phyloP scores from a whole-genome alignment of 2,113 vertebrate species.

The Bolborhynchus lineola region DNA sequence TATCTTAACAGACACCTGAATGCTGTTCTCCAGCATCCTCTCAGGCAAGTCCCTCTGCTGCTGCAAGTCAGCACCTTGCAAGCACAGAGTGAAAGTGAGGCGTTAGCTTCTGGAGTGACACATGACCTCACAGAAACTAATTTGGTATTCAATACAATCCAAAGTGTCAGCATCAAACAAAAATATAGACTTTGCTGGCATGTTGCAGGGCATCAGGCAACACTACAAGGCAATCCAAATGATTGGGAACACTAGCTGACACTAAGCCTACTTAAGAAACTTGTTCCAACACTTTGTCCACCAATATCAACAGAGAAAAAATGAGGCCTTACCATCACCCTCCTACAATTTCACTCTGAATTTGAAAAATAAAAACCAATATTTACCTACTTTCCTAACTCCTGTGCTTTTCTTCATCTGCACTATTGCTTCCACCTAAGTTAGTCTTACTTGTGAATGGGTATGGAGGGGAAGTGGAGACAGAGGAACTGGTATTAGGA shows the following conservation, averaged over 20 bases:
- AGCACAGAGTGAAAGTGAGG: rapidly evolving
- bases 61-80: not conserved
- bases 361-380: not conserved
- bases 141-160: not conserved
- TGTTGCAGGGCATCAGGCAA: not conserved
- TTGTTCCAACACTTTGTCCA: not conserved
- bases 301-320: not conserved
- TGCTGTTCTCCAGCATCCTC: not conserved
- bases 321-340: not conserved
- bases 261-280: not conserved
- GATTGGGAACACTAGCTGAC: not conserved
- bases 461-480: not conserved
- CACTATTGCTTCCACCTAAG: not conserved
- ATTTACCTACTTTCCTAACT: not conserved
- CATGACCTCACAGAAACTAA: not conserved
- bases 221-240: not conserved
- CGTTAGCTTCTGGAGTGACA: not conserved
- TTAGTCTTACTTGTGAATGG: not conserved
- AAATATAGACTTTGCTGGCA: not conserved
- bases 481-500: not conserved
- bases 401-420: not conserved
- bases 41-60: not conserved
- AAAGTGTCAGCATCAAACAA: not conserved
- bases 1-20: not conserved
- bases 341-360: not conserved